A percentile compares a stretch with the other conserved stretches of the same genome.
Conservation (phyloP, 2,797 vertebrate species). For the Danio aesculapii region DNA sequence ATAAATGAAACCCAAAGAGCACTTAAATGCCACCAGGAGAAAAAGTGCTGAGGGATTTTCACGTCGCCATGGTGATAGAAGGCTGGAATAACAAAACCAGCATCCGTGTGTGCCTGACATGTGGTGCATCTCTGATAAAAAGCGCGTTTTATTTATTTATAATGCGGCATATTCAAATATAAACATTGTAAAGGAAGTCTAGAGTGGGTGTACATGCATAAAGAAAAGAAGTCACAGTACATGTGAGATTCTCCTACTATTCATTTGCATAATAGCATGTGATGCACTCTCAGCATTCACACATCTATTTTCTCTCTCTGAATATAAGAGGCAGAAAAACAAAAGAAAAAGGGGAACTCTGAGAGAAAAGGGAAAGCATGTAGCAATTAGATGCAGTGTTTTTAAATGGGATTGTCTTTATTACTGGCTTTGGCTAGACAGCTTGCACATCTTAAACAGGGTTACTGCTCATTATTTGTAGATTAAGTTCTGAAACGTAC, state of each 20-base stretch:
- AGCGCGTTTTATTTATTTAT: background rate
- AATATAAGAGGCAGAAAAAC: background rate
- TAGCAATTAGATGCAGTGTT: slow-evolving; percentile 7
- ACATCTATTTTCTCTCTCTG: background rate
- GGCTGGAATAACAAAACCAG: background rate
- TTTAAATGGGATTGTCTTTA: slow-evolving; percentile 6
- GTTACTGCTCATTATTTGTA: too few species aligned
- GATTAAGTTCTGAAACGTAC: too few species aligned
- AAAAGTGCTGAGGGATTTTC: background rate
- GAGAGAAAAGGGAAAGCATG: background rate
- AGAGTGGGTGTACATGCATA: background rate
- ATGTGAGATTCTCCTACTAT: background rate
- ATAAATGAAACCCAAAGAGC: background rate
- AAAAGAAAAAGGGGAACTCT: background rate
- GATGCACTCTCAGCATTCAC: slow-evolving; percentile 25
- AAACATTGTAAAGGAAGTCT: slow-evolving; percentile 1
- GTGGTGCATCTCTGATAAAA: background rate
- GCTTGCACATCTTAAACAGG: background rate
- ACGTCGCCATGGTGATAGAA: slow-evolving; percentile 4
- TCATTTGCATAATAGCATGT: slow-evolving; percentile 27
- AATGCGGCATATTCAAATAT: background rate
- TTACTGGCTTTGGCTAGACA: background rate
- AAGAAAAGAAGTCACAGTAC: background rate
- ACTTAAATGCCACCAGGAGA: slow-evolving; percentile 4
- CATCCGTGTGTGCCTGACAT: background rate